Conservation (phyloP, 2,113 vertebrate genomes). For the Fukomys damarensis region DNA sequence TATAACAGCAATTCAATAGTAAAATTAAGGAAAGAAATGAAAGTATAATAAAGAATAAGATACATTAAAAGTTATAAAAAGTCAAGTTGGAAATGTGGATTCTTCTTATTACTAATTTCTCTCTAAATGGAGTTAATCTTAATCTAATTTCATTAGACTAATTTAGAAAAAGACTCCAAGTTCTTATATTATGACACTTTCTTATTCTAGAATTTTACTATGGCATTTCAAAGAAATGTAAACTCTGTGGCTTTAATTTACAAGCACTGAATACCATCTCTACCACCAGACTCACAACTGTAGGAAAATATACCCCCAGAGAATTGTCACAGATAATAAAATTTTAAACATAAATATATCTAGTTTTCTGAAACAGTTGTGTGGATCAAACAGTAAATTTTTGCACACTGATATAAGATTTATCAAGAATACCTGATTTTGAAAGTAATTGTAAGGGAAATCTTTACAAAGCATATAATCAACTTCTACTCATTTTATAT, state of each 20-base stretch:
- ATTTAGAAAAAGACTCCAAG: not conserved
- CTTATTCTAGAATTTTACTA: not conserved
- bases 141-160: not conserved
- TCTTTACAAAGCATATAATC: not conserved
- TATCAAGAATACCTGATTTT: not conserved
- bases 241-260: not conserved
- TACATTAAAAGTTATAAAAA: not conserved
- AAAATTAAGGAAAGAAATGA: not conserved
- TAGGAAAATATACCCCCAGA: not conserved
- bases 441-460: not conserved
- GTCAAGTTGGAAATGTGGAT: not conserved
- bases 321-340: not conserved
- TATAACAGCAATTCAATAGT: not conserved
- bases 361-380: not conserved
- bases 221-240: not conserved
- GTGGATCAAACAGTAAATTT: not conserved
- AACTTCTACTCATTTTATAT: not conserved
- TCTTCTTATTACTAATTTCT: not conserved
- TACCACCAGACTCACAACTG: not conserved
- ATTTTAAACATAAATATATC: not conserved
- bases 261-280: not conserved
- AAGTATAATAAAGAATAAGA: not conserved
- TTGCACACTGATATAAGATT: not conserved
- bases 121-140: not conserved
- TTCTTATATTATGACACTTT: not conserved